Base-by-base conservation (phyloP, 2,113 vertebrate genomes). In the Furnarius figulus region DNA sequence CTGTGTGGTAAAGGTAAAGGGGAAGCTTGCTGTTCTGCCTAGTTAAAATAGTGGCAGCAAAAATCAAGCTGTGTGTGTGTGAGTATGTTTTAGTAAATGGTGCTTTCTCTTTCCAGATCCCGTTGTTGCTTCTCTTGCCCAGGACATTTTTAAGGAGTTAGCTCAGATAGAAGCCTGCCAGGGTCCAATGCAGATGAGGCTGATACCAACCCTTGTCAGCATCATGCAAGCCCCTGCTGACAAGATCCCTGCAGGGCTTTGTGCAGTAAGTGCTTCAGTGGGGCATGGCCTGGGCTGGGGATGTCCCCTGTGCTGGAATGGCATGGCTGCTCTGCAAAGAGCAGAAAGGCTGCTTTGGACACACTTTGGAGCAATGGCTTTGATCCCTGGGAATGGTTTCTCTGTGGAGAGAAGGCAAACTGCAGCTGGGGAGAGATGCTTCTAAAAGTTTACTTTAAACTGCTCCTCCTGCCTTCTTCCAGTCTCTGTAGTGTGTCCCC, bases 81-180 rank as follows among this genome's bases (percentile, higher is more conserved):
- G 59, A 74, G 40, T 61, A 8, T 80, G 56, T 92, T 74, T 55
- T 53, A 80, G 67, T 97, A 91, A 97, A 71, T 66, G 75, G 28
- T 94, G 67, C 81, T 91, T 96, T 90, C 95, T 95, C 77, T 76
- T 87, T 89, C 83, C 95, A 99, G 99, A 99, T 98, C 99, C 99
- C 30, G 99, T 99, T 68, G 99, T 99, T 61, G 99, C 99, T 19
- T 99, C 99, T 22, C 97, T 99, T 97, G 99, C 99, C 74, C 99
- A 99, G 97, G 99, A 99, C 97, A 99, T 99, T 98, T 99, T 99
- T 96, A 99, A 99, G 97, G 99, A 99, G 89, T 97, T 99, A 95
- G 99, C 99, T 55, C 99, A 99, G 95, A 99, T 99, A 23, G 99
- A 99, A 96, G 99, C 98, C 75, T 99, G 99, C 93, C 99, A 99